Evolutionary conservation across 2,797 vertebrate species (phyloP).

Genomic region (Phoeniculus purpureus): DNA sequence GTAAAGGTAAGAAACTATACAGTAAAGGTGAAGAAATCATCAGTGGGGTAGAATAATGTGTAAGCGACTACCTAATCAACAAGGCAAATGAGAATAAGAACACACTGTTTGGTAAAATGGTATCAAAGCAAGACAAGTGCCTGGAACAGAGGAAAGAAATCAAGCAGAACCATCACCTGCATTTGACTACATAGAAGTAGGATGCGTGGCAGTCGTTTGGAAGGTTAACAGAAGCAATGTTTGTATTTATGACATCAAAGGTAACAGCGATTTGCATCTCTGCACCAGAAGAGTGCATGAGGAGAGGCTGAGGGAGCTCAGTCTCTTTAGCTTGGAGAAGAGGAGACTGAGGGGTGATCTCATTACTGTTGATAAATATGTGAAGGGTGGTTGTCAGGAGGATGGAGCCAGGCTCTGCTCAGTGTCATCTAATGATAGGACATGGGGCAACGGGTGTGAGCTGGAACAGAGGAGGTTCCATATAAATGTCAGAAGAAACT

Average conservation of each 20-base stretch:
- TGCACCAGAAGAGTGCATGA: neutral
- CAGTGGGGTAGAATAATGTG: neutral
- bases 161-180: constrained; percentile 16
- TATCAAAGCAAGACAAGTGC: neutral
- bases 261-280: constrained; percentile 43
- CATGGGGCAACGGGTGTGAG: no score
- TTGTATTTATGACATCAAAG: constrained; percentile 62
- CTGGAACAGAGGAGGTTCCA: no score
- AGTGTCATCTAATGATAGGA: no score
- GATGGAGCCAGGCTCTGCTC: no score
- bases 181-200: constrained; percentile 16
- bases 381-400: no score
- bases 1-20: constrained; percentile 9
- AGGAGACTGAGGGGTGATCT: no score
- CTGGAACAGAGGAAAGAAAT: constrained; percentile 33
- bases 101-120: neutral
- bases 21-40: constrained; percentile 49
- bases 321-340: no score
- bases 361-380: no score
- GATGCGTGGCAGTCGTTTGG: constrained; percentile 5
- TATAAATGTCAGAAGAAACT: no score
- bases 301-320: no score
- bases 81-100: neutral
- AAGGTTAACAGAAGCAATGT: constrained; percentile 57
- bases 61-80: constrained; percentile 49